Conservation (phyloP, 2,888 invertebrate species). For the Hofmannophila pseudospretella region DNA sequence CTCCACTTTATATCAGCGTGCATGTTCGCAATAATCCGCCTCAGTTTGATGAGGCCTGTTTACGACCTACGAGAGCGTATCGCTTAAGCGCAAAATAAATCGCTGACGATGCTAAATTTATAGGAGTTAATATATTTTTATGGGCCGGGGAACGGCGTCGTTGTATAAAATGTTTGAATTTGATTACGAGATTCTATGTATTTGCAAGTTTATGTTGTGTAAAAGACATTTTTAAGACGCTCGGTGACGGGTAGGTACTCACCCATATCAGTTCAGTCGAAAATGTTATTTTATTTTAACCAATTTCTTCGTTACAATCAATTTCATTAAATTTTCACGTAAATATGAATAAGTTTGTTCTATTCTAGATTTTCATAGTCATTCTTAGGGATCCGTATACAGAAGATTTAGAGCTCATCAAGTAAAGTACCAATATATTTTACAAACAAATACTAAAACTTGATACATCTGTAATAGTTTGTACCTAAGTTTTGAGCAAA, state of each 20-base stretch:
- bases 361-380: no score
- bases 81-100: conserved; percentile 62
- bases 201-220: conserved; percentile 11
- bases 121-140: conserved; percentile 68
- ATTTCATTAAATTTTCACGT: no score
- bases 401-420: no score
- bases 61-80: conserved; percentile 56
- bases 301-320: no score
- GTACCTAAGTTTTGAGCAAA: no score
- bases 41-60: conserved; percentile 58
- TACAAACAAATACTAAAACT: no score
- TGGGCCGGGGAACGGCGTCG: conserved; percentile 39
- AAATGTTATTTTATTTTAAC: neutral
- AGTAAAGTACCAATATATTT: no score
- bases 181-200: conserved; percentile 28
- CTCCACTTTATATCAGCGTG: conserved; percentile 40
- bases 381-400: no score
- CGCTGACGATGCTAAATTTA: conserved; percentile 66
- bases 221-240: conserved; percentile 10
- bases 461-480: no score
- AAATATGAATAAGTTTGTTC: no score
- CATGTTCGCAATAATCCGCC: conserved; percentile 52
- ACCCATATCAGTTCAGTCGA: no score
- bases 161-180: conserved; percentile 42
- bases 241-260: neutral